Percentiles rank a stretch among this genome's conserved stretches.
Evolutionary conservation across 2,888 invertebrate genomes (phyloP).

Genomic region (Amphipyra berbera): DNA sequence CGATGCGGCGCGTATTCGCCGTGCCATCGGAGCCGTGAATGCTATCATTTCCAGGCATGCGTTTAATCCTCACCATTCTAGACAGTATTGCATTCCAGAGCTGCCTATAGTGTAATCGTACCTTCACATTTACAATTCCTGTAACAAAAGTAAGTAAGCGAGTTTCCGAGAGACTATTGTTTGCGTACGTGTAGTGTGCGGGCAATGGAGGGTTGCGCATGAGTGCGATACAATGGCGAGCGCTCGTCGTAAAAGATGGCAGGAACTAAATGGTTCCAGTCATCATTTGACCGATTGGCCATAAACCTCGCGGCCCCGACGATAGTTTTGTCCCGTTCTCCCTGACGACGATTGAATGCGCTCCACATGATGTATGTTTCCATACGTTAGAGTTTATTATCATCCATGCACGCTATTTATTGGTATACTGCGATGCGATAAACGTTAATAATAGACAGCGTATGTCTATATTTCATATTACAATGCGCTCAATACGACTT

Average conservation of each 20-base stretch:
- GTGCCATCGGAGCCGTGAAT: slow-evolving; percentile 61
- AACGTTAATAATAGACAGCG: slow-evolving; percentile 55
- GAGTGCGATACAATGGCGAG: slow-evolving; percentile 72
- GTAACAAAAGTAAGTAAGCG: slow-evolving; percentile 70
- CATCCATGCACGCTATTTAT: slow-evolving; percentile 67
- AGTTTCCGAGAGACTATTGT: slow-evolving; percentile 71
- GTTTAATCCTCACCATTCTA: slow-evolving; percentile 57
- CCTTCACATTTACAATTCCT: slow-evolving; percentile 65
- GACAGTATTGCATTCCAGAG: slow-evolving; percentile 70
- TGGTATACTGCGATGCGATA: slow-evolving; percentile 46
- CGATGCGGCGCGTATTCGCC: slow-evolving; percentile 63
- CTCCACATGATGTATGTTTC: slow-evolving; percentile 69
- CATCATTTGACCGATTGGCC: slow-evolving; percentile 79
- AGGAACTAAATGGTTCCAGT: slow-evolving; percentile 80
- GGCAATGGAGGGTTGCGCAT: slow-evolving; percentile 52
- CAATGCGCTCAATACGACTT: slow-evolving; percentile 47
- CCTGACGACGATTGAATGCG: slow-evolving; percentile 71
- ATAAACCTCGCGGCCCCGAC: slow-evolving; percentile 69
- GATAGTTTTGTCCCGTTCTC: slow-evolving; percentile 68
- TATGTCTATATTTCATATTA: slow-evolving; percentile 56
- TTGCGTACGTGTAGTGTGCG: slow-evolving; percentile 47
- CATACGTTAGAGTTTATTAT: slow-evolving; percentile 70
- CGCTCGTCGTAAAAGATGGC: slow-evolving; percentile 77
- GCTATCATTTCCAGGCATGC: slow-evolving; percentile 66
- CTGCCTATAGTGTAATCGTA: slow-evolving; percentile 58